Base-by-base conservation (phyloP, 1,140 invertebrate genomes). In the Ostrea denselamellosa region DNA sequence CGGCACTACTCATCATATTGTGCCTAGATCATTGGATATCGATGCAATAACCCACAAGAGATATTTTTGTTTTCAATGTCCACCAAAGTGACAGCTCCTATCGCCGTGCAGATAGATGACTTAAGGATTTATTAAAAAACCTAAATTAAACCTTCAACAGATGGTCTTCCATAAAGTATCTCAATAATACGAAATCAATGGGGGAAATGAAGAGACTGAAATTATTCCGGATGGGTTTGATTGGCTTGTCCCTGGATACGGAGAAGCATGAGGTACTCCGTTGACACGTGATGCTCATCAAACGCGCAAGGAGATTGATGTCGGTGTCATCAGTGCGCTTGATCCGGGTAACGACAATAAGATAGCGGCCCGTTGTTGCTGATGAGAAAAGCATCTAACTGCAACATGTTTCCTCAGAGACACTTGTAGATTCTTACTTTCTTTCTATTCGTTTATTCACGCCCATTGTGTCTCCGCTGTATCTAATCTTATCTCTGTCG, bases 181-280 rank as follows among this genome's bases (percentile, higher is more conserved):
- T 77, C 68, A 77, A 77, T 77, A 77, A 77, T 77, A 77, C 68
- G 25, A 77, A 77, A 77, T 77, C 68, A 77, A 77, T 77, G 22
- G 25, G 28, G 68, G 14, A 77, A 77, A 77, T 77, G 28, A 25
- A 77, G 28, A 77, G 68, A 77, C 68, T 28, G 28, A 25, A 77
- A 77, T 77, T 17, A 77, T 77, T 77, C 25, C 68, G 68, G 68
- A 77, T 77, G 68, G 68, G 68, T 77, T 77, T 77, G 68, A 77
- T 77, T 77, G 68, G 25, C 28, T 77, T 34, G 68, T 77, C 68
- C 68, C 68, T 77, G 68, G 68, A 28, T 77, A 77, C 68, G 25
- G 68, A 25, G 68, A 34, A 77, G 68, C 10, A 77, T 25, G 28
- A 77, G 25, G 68, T 77, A 25, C 25, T 77, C 68, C 25, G 68